These are phyloP conservation scores for Ophion obscuratus DNA, from an alignment of 2,888 invertebrate species.

Conservation along the genomic window DNA sequence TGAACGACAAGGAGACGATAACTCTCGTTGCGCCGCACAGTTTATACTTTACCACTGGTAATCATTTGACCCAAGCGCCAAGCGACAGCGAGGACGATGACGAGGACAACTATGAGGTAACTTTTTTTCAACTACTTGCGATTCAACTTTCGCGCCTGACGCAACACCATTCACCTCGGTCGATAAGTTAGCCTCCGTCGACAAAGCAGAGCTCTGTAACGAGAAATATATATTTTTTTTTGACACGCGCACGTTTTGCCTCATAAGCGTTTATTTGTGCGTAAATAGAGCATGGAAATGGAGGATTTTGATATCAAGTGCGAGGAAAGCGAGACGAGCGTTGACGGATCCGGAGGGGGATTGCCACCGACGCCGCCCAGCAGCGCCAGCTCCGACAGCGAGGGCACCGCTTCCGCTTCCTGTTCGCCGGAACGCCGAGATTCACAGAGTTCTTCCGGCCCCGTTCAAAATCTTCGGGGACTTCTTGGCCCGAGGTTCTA, in stretches of 20 bases:
- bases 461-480: slow-evolving; percentile 80
- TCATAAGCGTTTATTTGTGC: not conserved
- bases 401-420: slow-evolving; percentile 90
- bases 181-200: not conserved
- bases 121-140: not conserved
- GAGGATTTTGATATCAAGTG: slow-evolving; percentile 74
- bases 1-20: slow-evolving; percentile 75
- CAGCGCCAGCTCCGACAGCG: slow-evolving; percentile 92
- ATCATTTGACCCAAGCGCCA: slow-evolving; percentile 72
- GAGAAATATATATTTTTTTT: not conserved
- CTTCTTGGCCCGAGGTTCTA: slow-evolving; percentile 79
- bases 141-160: not conserved
- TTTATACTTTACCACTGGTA: slow-evolving; percentile 73
- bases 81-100: slow-evolving; percentile 82
- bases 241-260: not conserved
- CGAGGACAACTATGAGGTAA: slow-evolving; percentile 79
- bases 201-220: not conserved
- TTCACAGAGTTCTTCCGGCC: slow-evolving; percentile 78
- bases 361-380: slow-evolving; percentile 96
- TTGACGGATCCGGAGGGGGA: slow-evolving; percentile 80
- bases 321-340: slow-evolving; percentile 71
- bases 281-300: slow-evolving; percentile 75
- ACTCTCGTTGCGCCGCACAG: slow-evolving; percentile 79
- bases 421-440: slow-evolving; percentile 82
- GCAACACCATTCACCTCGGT: not conserved